Evolutionary conservation across 2,113 vertebrate species (phyloP), one percentile per base, ranked within the genome.

Genomic region (Dendrocopos noguchii): DNA sequence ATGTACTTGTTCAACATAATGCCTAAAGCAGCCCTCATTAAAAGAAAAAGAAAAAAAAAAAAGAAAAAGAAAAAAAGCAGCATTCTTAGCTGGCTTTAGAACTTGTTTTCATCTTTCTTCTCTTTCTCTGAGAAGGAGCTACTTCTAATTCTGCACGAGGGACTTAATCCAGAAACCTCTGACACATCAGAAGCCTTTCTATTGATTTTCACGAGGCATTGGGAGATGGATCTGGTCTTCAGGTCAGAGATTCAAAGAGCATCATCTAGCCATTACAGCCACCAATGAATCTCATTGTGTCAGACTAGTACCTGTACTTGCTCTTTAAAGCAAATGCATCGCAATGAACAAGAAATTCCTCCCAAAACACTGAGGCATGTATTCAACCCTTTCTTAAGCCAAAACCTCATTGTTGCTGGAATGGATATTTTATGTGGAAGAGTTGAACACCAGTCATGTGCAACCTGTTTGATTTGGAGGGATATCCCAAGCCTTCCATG

Each of bases 1-100:
- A 70, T 77, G 33, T 28, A 61, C 70, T 96, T 76, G 11, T 87
- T 94, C 92, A 91, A 95, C 81, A 91, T 64, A 74, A 74, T 74
- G 68, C 88, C n/a, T 96, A 91, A 84, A 94, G 91, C 66, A 52
- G 67, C 59, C 55, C 56, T 86, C 9, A 52, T 25, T 7, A 44
- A 21, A 78, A 67, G 68, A 84, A 85, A 76, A 55, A 56, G 55
- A n/a, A 59, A 6, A 20, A 36, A 55, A 8, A 36, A 21, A 75
- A 67, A 71, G 84, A 84, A 78, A 55, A 59, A 65, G 5, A 42
- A 34, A 29, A 72, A 55, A n/a, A 46, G 19, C 2, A 86, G 4
- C 17, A 85, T 55, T 19, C 29, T 84, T 60, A 90, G 65, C 36
- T 75, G 47, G 2, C 64, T 80, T 47, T 74, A 52, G 28, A 77